Percentiles rank a stretch among this genome's conserved stretches.
phyloP scores from a whole-genome alignment of 2,888 invertebrate genomes.

The Cheilosia soror region DNA sequence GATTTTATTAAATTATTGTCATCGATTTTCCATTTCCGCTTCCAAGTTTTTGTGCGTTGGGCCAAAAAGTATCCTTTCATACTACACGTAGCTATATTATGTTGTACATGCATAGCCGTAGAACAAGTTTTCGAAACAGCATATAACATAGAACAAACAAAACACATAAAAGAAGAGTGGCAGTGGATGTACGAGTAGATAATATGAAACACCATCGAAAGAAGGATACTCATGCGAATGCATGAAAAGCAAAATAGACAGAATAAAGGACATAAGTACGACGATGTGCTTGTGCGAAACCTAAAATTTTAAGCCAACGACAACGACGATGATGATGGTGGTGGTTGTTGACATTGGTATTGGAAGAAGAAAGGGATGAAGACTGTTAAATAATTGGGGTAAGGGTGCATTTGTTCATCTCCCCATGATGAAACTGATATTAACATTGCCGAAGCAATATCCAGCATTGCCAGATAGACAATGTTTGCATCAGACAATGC shows the following conservation, averaged over 20 bases:
- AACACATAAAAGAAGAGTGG: slow-evolving; percentile 21
- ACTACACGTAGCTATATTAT: not conserved
- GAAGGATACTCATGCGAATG: slow-evolving; percentile 49
- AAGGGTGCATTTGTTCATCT: slow-evolving; percentile 61
- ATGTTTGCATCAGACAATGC: not conserved
- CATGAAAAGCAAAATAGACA: slow-evolving; percentile 41
- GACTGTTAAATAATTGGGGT: slow-evolving; percentile 53
- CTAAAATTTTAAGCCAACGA: slow-evolving; percentile 43
- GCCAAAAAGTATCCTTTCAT: slow-evolving; percentile 58
- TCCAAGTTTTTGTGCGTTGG: slow-evolving; percentile 60
- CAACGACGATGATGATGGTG: slow-evolving; percentile 44
- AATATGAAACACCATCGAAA: slow-evolving; percentile 43
- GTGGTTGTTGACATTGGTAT: slow-evolving; percentile 75
- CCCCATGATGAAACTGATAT: slow-evolving; percentile 49
- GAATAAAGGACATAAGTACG: slow-evolving; percentile 35
- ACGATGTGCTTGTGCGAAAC: slow-evolving; percentile 40
- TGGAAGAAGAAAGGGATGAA: slow-evolving; percentile 56
- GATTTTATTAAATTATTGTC: slow-evolving; percentile 36
- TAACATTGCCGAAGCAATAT: slow-evolving; percentile 24
- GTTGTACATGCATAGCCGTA: slow-evolving; percentile 21
- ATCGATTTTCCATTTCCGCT: slow-evolving; percentile 63
- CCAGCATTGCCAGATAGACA: slow-evolving; percentile 39
- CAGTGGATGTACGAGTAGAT: slow-evolving; percentile 39
- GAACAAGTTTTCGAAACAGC: slow-evolving; percentile 62
- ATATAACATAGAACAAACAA: slow-evolving; percentile 19